Evolutionary conservation across 1,140 invertebrate species (phyloP).

Genomic region (Pogonognathellus flavescens): DNA sequence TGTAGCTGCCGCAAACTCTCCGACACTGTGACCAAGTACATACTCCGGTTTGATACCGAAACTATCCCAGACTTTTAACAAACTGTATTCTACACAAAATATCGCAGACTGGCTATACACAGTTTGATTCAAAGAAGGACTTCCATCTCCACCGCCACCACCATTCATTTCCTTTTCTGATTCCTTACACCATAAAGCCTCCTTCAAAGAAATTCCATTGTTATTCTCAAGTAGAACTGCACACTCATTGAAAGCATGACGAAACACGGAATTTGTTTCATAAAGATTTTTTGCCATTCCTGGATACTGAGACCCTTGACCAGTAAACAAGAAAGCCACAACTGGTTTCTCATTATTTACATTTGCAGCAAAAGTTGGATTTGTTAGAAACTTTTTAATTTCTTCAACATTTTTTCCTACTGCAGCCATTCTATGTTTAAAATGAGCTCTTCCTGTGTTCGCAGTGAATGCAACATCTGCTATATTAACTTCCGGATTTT

Average conservation of each 20-base stretch:
- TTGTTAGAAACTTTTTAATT: neutral
- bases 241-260: slow-evolving; percentile 52
- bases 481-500: neutral
- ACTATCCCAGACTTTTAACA: slow-evolving; percentile 57
- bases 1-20: slow-evolving; percentile 60
- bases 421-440: slow-evolving; percentile 34
- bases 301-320: slow-evolving; percentile 61
- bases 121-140: slow-evolving; percentile 23
- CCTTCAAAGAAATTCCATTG: slow-evolving; percentile 33
- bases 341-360: neutral
- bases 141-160: neutral
- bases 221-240: slow-evolving; percentile 31
- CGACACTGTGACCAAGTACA: slow-evolving; percentile 60
- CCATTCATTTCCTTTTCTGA: neutral
- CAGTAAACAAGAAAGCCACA: slow-evolving; percentile 59
- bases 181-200: neutral
- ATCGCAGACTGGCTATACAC: slow-evolving; percentile 61
- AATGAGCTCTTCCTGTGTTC: slow-evolving; percentile 56
- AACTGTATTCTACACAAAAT: slow-evolving; percentile 59
- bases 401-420: slow-evolving; percentile 27
- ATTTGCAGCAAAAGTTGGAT: neutral
- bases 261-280: slow-evolving; percentile 52
- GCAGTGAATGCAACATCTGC: slow-evolving; percentile 48
- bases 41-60: slow-evolving; percentile 56
- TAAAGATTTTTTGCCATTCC: slow-evolving; percentile 58